These are phyloP conservation scores for Madoqua kirkii DNA, from an alignment of 2,113 vertebrate genomes.

Conservation along the genomic window DNA sequence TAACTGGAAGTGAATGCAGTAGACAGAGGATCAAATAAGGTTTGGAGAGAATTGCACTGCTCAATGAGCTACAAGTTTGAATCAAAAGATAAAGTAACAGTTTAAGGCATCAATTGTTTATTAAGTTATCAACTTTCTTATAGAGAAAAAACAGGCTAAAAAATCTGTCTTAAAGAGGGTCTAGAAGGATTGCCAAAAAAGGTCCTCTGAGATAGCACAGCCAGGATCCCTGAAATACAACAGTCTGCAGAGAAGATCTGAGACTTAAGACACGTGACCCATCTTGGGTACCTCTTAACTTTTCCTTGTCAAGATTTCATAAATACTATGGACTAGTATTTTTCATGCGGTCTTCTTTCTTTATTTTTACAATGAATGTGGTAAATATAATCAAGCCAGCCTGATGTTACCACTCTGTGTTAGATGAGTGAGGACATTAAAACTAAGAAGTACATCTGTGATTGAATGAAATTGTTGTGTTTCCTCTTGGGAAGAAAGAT, in stretches of 20 bases:
- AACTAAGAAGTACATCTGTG: neutral
- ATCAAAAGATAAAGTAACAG: neutral
- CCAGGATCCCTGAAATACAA: neutral
- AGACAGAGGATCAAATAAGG: neutral
- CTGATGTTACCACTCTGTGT: rapidly evolving
- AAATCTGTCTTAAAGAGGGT: neutral
- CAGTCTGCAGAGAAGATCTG: neutral
- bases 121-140: neutral
- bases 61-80: neutral
- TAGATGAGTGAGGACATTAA: neutral
- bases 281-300: neutral
- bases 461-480: neutral
- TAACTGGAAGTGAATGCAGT: neutral
- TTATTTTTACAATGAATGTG: neutral
- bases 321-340: neutral
- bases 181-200: neutral
- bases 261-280: neutral
- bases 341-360: neutral
- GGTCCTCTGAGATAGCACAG: neutral
- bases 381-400: neutral
- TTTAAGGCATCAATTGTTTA: neutral
- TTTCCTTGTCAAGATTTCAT: neutral
- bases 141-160: neutral
- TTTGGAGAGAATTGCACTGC: neutral
- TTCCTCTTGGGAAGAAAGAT: neutral